Evolutionary conservation across 2,797 vertebrate species (phyloP), one percentile per base, ranked within the genome.

Genomic region (Pantherophis vulpinus): DNA sequence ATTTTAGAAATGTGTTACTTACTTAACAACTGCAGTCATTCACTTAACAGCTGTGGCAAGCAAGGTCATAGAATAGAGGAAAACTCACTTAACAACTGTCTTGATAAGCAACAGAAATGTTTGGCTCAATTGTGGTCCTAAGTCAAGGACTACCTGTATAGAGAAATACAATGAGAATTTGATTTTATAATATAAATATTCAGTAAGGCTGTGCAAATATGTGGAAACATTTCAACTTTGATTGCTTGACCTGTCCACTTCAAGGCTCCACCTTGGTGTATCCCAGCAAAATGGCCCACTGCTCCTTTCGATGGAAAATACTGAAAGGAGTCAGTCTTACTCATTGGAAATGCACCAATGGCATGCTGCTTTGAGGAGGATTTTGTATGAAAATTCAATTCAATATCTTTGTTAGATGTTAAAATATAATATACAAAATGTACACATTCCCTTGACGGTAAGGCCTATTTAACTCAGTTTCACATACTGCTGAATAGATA

Each of bases 371-470:
- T 83, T 47, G 37, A 25, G 10, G 37, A 83, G 32, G 25, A 20
- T 42, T 42, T 42, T 3, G 20, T 4, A 47, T 42, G 32, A 79
- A 42, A 79, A 79, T 42, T 42, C 37, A 58, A 55, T 61, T 7
- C 13, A 92, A 11, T 89, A 58, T 0, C 74, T 83, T 47, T 5
- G 37, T 47, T 83, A 37, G 11, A 18, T 0, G 0, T 0, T 16
- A 23, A 55, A 86, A 55, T 0, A 0, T 0, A 1, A 7, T 13
- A 0, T 63, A 54, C 74, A 27, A 16, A 2, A 14, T 60, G 13
- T 56, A 70, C 29, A 54, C 11, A 74, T 27, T 70, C 70, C 42
- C 25, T 58, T 79, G 55, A 42, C 13, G 32, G 4, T 59, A 89
- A 79, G 6, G 42, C 54, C 55, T 20, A 10, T 23, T 13, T 42